Evolutionary conservation across 2,797 vertebrate genomes (phyloP).

Genomic region (Gambelia wislizenii): DNA sequence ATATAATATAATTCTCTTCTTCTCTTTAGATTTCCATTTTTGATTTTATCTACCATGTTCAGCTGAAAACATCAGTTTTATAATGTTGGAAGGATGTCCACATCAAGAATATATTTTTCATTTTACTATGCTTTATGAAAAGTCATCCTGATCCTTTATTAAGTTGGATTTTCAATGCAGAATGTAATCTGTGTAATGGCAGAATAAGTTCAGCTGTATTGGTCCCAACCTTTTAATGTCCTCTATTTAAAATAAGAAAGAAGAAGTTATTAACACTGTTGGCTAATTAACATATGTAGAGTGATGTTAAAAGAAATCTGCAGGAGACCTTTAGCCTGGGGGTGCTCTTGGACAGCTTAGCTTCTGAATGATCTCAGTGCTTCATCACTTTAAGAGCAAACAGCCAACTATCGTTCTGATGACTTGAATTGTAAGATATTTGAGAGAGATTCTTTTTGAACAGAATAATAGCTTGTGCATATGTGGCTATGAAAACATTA

Average conservation of each 20-base stretch:
- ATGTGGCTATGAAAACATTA: not conserved
- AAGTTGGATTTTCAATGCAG: not conserved
- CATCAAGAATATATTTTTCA: not conserved
- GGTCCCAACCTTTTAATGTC: not conserved
- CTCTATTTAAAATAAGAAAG: conserved; percentile 15
- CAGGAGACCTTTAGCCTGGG: not conserved
- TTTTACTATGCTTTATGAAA: not conserved
- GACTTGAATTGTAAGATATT: not conserved
- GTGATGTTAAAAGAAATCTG: not conserved
- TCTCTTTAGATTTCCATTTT: no score
- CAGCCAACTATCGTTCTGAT: fast-evolving
- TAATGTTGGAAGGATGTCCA: no score
- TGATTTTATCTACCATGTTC: no score
- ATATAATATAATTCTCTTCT: no score
- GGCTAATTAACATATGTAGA: not conserved
- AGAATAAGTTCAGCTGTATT: fast-evolving
- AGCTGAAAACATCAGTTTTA: no score
- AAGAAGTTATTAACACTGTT: not conserved
- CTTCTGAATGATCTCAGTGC: fast-evolving
- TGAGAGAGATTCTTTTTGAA: not conserved
- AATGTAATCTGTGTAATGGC: not conserved
- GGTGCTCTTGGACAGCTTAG: conserved; percentile 15
- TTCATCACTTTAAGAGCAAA: not conserved
- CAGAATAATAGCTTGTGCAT: not conserved
- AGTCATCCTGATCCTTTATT: not conserved